Evolutionary conservation across 1,140 invertebrate species (phyloP).

Genomic region (Acromyrmex echinatior): DNA sequence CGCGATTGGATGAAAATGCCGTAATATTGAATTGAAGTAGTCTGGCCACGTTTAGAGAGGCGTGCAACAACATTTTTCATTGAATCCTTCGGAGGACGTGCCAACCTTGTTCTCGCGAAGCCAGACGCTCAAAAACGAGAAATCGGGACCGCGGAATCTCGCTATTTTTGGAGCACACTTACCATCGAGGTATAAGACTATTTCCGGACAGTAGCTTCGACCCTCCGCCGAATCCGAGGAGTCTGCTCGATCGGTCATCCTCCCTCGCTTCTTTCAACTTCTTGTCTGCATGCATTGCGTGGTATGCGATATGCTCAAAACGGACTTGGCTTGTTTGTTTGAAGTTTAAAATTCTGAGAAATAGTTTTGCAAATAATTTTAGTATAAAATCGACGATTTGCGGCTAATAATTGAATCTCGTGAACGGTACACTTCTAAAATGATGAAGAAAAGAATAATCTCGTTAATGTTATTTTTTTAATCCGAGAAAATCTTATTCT

Average conservation of each 20-base stretch:
- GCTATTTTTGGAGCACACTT: slow-evolving; percentile 69
- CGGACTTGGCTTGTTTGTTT: background rate
- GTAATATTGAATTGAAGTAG: background rate
- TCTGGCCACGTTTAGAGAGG: background rate
- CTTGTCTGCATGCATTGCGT: slow-evolving; percentile 22
- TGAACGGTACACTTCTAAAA: background rate
- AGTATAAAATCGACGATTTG: slow-evolving; percentile 1
- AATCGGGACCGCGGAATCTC: slow-evolving; percentile 62
- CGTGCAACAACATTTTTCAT: background rate
- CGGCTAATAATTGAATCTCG: slow-evolving; percentile 34
- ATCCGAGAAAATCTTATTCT: background rate
- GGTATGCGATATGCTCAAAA: slow-evolving; percentile 40
- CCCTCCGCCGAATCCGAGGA: slow-evolving; percentile 67
- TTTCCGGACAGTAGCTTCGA: slow-evolving; percentile 70
- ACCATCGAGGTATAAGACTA: slow-evolving; percentile 75
- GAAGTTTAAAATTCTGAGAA: slow-evolving; percentile 5
- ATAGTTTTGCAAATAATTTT: slow-evolving; percentile 39
- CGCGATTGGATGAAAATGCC: background rate
- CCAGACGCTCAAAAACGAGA: slow-evolving; percentile 73
- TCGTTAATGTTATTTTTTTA: background rate
- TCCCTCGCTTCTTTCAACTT: slow-evolving; percentile 70
- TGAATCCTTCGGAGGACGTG: slow-evolving; percentile 56
- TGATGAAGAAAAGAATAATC: background rate
- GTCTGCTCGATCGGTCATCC: slow-evolving; percentile 73
- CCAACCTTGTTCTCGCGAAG: slow-evolving; percentile 50